Base-by-base conservation (phyloP, 2,113 vertebrate species). In the Actinemys pallida region DNA sequence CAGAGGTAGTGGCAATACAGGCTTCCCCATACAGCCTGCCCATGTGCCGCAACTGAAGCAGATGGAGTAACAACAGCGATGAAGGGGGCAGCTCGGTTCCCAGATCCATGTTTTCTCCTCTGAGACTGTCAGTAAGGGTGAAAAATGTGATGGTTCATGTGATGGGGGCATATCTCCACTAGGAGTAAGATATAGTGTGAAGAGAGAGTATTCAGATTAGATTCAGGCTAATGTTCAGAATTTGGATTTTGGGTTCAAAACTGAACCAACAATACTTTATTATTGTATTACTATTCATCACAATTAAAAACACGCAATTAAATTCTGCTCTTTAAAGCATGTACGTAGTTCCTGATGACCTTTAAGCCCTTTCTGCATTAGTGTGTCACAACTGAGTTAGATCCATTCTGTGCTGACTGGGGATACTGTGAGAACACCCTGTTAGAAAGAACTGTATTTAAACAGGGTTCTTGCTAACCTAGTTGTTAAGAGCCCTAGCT, bases 371-470 rank as follows among this genome's bases (percentile, higher is more conserved):
- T 24, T 12, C 52, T 24, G 6, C 20, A 20, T 72, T n/a, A 22
- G 19, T 39, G 59, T 56, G 59, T 56, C 0, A 0, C 83, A 87
- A 56, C 0, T 31, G 85, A 92, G 10, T 8, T 81, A 90, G 76
- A 39, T 1, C 1, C 6, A 27, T 6, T 86, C 86, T 54, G 20
- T 62, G 1, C 45, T 91, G 65, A 50, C 65, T 84, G 47, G 75
- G 82, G 79, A 5, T 72, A 72, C 13, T 52, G 5, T 24, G 83
- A 57, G 8, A 69, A 24, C 19, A 16, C 45, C 19, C 83, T 69
- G 13, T n/a, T 27, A 72, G 16, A 72, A 72, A 39, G 69, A 39
- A 72, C n/a, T 42, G n/a, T 72, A 72, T 72, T 72, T 72, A 22
- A 72, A n/a, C 69, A 22, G 29, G 59, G 12, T 62, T 62, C 59